Percentiles rank a stretch among this genome's conserved stretches.
Evolutionary conservation across 2,113 vertebrate species (phyloP).

Genomic region (Pipra filicauda): DNA sequence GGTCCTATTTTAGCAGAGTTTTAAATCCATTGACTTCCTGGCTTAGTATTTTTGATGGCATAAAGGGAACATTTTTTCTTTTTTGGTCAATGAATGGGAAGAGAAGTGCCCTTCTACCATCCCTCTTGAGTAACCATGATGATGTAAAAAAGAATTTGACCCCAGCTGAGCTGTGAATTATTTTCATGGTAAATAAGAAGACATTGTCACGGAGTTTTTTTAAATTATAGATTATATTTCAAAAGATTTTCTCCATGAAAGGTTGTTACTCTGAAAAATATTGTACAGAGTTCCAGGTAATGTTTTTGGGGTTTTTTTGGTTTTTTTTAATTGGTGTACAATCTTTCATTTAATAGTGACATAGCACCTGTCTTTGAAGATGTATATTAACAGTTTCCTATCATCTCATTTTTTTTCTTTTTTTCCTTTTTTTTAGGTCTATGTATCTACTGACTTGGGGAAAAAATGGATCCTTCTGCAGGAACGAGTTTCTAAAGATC

Average conservation of each 20-base stretch:
- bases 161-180: background rate
- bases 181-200: background rate
- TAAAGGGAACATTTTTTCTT: background rate
- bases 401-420: background rate
- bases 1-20: background rate
- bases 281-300: background rate
- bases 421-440: conserved; percentile 76
- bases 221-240: background rate
- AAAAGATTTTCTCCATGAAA: background rate
- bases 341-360: background rate
- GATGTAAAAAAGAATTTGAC: background rate
- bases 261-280: background rate
- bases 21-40: background rate
- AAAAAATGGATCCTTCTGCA: conserved; percentile 91
- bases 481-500: conserved; percentile 91
- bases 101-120: background rate
- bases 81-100: background rate
- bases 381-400: background rate
- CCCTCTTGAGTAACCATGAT: background rate
- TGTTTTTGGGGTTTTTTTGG: background rate
- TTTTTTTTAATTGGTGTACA: background rate
- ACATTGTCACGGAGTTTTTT: background rate
- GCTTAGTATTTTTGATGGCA: background rate
- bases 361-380: background rate
- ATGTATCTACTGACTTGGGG: conserved; percentile 87